phyloP scores from a whole-genome alignment of 2,113 vertebrate genomes.

The Origma solitaria region DNA sequence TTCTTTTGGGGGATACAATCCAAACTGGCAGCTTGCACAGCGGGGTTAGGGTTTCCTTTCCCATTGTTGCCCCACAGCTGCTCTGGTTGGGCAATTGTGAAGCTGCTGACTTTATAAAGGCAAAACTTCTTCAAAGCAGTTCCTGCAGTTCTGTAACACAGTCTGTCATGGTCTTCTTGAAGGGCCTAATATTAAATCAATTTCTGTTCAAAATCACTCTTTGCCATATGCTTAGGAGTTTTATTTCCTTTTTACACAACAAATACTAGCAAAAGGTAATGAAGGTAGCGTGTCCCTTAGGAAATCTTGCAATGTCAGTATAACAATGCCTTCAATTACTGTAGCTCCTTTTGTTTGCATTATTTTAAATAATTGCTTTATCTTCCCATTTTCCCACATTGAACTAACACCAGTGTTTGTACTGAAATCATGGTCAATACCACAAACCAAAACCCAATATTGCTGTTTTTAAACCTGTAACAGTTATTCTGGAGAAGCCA shows the following conservation, averaged over 20 bases:
- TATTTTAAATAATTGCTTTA: background rate
- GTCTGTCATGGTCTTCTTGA: background rate
- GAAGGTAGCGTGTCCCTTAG: background rate
- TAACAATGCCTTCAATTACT: background rate
- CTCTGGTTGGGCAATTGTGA: background rate
- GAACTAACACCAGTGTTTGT: background rate
- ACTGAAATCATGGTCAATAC: background rate
- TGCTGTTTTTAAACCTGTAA: constrained; percentile 36
- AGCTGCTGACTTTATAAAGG: rapidly evolving
- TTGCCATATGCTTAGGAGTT: background rate
- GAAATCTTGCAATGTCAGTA: background rate
- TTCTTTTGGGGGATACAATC: rapidly evolving
- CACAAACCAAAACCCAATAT: background rate
- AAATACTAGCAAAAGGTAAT: background rate
- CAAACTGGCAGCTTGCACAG: background rate
- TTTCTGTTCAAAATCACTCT: background rate
- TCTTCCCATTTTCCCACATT: background rate
- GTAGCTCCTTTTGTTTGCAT: background rate
- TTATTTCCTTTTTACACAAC: background rate
- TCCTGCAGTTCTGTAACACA: background rate
- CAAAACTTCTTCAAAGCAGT: background rate
- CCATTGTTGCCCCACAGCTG: background rate
- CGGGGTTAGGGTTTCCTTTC: background rate
- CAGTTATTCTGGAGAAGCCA: constrained; percentile 98
- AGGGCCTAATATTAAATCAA: background rate